Evolutionary conservation across 2,113 vertebrate genomes (phyloP).

Genomic region (Taurulus bubalis): DNA sequence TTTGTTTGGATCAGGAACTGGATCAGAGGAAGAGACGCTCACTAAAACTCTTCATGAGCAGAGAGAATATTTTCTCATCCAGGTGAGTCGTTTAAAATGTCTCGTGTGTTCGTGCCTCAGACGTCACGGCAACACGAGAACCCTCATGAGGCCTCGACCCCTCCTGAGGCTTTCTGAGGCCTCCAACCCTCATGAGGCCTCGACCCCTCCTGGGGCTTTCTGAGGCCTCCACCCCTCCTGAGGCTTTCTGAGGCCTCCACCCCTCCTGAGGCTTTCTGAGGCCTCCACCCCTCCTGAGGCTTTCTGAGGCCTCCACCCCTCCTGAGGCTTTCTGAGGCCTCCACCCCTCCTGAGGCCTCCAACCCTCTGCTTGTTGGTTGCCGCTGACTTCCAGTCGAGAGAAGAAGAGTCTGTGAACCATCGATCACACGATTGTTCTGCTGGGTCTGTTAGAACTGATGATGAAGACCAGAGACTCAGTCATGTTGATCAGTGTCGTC

Average conservation of each 20-base stretch:
- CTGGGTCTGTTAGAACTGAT: conserved; percentile 13
- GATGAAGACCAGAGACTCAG: background rate
- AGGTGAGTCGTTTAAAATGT: background rate
- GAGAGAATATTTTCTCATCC: background rate
- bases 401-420: conserved; percentile 11
- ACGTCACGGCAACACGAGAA: background rate
- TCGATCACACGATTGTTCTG: conserved; percentile 31
- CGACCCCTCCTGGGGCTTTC: background rate
- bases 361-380: conserved; percentile 29
- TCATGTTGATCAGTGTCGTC: background rate
- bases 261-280: background rate
- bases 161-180: background rate
- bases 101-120: background rate
- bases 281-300: background rate
- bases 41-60: background rate
- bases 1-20: background rate
- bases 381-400: conserved; percentile 47
- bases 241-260: background rate
- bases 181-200: background rate
- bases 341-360: background rate
- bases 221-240: no score
- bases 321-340: background rate
- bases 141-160: no score
- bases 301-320: no score
- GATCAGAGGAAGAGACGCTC: background rate